Percentiles rank a stretch among this genome's conserved stretches.
Conservation (phyloP, 2,797 vertebrate species). For the Danio kyathit region DNA sequence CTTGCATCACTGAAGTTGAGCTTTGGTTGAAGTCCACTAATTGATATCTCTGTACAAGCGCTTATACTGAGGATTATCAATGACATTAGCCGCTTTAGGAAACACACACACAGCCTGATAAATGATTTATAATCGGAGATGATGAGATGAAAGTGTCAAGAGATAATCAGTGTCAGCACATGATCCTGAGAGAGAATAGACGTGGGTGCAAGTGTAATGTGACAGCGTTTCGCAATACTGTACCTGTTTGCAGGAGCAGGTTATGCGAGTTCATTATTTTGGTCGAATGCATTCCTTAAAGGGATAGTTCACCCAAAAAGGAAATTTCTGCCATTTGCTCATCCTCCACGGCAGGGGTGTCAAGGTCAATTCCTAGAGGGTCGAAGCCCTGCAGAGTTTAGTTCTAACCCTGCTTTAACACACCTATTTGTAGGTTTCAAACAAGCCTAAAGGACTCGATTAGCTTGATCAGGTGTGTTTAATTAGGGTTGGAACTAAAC, state of each 20-base stretch:
- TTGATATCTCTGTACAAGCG: slow-evolving; percentile 44
- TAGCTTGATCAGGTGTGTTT: too few relatives aligned
- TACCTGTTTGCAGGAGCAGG: neutral
- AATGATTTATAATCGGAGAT: neutral
- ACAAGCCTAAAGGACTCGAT: too few relatives aligned
- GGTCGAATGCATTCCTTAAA: neutral
- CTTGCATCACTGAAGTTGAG: slow-evolving; percentile 27
- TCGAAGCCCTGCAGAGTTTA: too few relatives aligned
- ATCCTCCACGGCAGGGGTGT: neutral
- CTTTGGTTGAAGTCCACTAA: slow-evolving; percentile 76
- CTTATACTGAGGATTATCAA: slow-evolving; percentile 47
- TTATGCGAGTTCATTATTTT: neutral
- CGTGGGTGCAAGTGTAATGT: neutral
- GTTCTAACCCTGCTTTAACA: too few relatives aligned
- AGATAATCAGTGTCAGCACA: neutral
- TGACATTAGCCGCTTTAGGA: slow-evolving; percentile 32
- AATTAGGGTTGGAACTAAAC: too few relatives aligned
- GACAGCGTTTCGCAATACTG: neutral
- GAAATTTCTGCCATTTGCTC: neutral
- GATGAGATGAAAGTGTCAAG: neutral
- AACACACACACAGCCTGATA: neutral
- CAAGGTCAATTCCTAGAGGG: too few relatives aligned
- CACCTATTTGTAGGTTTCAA: too few relatives aligned
- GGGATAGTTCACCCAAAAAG: too few relatives aligned
- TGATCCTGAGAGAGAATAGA: neutral